These are phyloP conservation scores for Enteromius mattozi DNA, from an alignment of 2,797 vertebrate species.

Conservation along the genomic window DNA sequence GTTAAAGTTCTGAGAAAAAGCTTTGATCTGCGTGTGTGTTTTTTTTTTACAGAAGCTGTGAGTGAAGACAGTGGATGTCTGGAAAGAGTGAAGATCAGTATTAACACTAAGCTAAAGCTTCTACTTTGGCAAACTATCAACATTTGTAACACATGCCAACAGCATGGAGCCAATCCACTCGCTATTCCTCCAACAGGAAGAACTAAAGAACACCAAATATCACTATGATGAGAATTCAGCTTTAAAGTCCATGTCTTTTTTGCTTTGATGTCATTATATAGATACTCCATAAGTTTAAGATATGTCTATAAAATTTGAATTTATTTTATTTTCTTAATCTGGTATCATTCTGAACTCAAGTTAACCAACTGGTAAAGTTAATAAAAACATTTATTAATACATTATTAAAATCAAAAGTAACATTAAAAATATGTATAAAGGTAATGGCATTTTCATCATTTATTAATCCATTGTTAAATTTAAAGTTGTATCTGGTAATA, in stretches of 20 bases:
- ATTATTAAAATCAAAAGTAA: neutral
- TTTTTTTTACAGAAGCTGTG: neutral
- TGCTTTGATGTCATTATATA: neutral
- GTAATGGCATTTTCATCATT: neutral
- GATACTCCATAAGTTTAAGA: neutral
- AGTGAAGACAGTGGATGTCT: neutral
- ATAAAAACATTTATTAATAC: neutral
- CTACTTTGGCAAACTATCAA: constrained; percentile 39
- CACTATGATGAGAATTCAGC: neutral
- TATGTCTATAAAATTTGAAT: neutral
- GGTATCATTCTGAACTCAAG: neutral
- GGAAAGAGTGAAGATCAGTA: constrained; percentile 2
- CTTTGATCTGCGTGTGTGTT: constrained; percentile 15
- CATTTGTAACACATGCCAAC: constrained; percentile 36
- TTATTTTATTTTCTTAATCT: no score
- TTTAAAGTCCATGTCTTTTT: neutral
- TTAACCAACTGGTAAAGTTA: neutral
- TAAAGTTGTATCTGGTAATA: neutral
- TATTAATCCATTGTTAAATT: neutral
- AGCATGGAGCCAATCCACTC: constrained; percentile 31
- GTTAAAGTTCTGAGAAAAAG: neutral
- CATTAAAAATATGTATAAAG: neutral
- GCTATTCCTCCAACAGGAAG: constrained; percentile 29
- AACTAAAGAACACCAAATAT: constrained; percentile 12
- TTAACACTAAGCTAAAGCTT: constrained; percentile 24